Base-by-base conservation (phyloP, 2,888 invertebrate genomes). In the Hofmannophila pseudospretella region DNA sequence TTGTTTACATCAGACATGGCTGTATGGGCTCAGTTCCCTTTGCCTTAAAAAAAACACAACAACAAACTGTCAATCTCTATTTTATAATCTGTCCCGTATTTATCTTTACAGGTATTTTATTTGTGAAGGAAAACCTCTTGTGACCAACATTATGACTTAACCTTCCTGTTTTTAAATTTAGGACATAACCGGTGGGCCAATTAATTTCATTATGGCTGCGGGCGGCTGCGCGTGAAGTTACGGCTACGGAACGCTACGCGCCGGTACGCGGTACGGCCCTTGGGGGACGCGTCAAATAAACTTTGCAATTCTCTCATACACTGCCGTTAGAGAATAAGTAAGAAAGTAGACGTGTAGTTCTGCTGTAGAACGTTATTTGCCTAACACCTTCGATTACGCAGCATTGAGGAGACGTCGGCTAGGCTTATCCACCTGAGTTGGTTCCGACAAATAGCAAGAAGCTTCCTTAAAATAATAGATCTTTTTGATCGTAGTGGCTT, bases 231-330 rank as follows among this genome's bases (percentile, higher is more conserved):
- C 69, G 67, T 67, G 53, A 69, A 68, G 53, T 53, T 53, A 51
- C 45, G 53, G 53, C 51, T 63, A 59, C 60, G 59, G 54, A 42
- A 46, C 49, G 48, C 38, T 40, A 28, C 36, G 46, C 50, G 46
- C 32, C 49, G 46, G n/a, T n/a, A n/a, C n/a, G n/a, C n/a, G n/a
- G n/a, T n/a, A 67, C 59, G 51, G 58, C 57, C 58, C 67, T 67
- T 62, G 55, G 40, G 52, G 51, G 65, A 67, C 51, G 62, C 63
- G 65, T 67, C 67, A 65, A 69, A 68, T 67, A 70, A 71, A 70
- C 65, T 67, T 71, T 64, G 54, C 57, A 63, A 61, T 65, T 58
- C 65, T 52, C 58, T 55, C 56, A 53, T 58, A 60, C 58, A 62
- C 53, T 53, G 55, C 44, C 44, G 32, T 27, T 51, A 56, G 25